Conservation (phyloP, 1,140 invertebrate genomes). For the Nephila pilipes region DNA sequence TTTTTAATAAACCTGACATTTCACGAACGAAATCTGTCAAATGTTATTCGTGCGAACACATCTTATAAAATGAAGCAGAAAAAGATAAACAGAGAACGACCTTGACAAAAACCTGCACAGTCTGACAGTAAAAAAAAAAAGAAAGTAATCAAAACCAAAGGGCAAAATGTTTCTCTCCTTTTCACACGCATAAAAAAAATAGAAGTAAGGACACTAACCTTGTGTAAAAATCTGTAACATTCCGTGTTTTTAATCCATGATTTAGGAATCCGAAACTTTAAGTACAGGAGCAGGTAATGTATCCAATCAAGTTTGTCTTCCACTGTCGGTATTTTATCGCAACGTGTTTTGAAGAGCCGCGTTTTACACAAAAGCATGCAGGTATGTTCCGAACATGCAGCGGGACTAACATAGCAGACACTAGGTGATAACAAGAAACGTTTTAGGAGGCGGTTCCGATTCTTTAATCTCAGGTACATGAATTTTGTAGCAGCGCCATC, state of each 20-base stretch:
- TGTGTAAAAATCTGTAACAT: slow-evolving; percentile 19
- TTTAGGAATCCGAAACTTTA: not conserved
- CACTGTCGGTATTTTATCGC: not conserved
- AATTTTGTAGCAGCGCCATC: not conserved
- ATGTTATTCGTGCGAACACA: not conserved
- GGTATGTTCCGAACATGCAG: not conserved
- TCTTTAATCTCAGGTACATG: slow-evolving; percentile 19
- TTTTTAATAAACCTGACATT: not conserved
- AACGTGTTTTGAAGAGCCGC: not conserved
- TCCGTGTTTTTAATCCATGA: slow-evolving; percentile 13
- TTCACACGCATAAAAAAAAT: not conserved
- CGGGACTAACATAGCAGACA: not conserved
- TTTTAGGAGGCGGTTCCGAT: not conserved
- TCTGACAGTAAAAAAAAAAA: not conserved
- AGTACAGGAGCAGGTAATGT: not conserved
- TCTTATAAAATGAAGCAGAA: not conserved
- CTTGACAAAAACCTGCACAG: slow-evolving; percentile 10
- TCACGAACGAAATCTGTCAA: not conserved
- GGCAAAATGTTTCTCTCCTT: not conserved
- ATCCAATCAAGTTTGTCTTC: not conserved
- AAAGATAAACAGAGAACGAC: not conserved
- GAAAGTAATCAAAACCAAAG: not conserved
- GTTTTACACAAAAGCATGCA: not conserved
- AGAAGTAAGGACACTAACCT: slow-evolving; percentile 24
- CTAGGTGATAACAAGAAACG: not conserved